phyloP scores from a whole-genome alignment of 2,113 vertebrate genomes.

The Rhipidura dahli region DNA sequence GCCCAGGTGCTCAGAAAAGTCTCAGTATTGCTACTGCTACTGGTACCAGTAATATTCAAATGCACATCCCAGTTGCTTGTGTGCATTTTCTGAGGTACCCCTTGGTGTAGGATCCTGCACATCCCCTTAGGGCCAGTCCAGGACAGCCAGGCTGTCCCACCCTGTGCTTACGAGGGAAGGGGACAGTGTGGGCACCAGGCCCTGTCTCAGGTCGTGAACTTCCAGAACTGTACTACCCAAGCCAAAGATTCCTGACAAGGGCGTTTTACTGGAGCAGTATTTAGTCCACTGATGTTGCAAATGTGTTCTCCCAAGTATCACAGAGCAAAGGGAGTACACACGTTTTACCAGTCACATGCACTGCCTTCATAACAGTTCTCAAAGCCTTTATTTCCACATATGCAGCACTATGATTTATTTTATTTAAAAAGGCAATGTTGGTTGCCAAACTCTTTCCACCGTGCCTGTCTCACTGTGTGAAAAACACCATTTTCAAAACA shows the following conservation, averaged over 20 bases:
- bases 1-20: fast-evolving
- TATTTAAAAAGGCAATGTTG: not conserved
- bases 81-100: not conserved
- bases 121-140: not conserved
- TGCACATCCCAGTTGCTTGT: not conserved
- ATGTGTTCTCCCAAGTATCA: not conserved
- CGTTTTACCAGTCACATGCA: not conserved
- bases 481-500: not conserved
- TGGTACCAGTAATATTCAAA: not conserved
- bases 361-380: not conserved
- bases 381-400: not conserved
- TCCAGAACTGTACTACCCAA: not conserved
- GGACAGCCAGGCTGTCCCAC: not conserved
- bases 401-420: not conserved
- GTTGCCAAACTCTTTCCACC: not conserved
- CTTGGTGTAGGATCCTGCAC: not conserved
- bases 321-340: not conserved
- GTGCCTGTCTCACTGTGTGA: not conserved
- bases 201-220: not conserved
- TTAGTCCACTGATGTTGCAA: not conserved
- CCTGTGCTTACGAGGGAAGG: not conserved
- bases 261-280: not conserved
- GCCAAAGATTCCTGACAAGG: not conserved
- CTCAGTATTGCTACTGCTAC: not conserved
- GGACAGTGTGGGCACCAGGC: not conserved